Evolutionary conservation across 2,888 invertebrate species (phyloP), one percentile per base, ranked within the genome.

Genomic region (Synergus laeviventris): DNA sequence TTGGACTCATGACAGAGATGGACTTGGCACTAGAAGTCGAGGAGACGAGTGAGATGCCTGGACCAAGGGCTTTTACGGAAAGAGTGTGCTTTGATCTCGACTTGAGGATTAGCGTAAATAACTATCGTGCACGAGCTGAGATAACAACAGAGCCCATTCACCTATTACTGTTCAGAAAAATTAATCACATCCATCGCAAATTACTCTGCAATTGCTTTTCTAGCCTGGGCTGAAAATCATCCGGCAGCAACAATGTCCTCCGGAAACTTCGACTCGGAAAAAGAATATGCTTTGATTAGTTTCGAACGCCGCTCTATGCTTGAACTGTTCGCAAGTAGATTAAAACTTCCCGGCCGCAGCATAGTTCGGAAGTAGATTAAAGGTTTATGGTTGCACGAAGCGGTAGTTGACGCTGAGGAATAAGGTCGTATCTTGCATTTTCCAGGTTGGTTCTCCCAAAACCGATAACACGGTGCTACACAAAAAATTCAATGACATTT

Each of bases 91-190:
- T 21, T 66, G 70, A 66, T 39, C 56, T 66, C 64, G 59, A 54
- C 49, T 74, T 84, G 82, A 86, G 86, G 87, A 89, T 89, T 88
- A 89, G 84, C 87, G 87, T 86, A 86, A 89, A 88, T 86, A 84
- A 86, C 85, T 86, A 85, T 86, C 86, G 86, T 88, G 87, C 83
- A 81, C 83, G 80, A 82, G 81, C 79, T 80, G 84, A 86, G 87
- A 87, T 88, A 87, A 86, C 86, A 84, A 83, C 83, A 84, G 81
- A 79, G 73, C 81, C 77, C 81, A 79, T 82, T 80, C 84, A 82
- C 81, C 85, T 84, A 86, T 87, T 88, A 88, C 87, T 88, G 86
- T 84, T 82, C 83, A 79, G 81, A 84, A 83, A 88, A 87, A 89
- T 89, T 89, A 87, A 88, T 89, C 85, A 86, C 86, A 83, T 86